Conservation (phyloP, 2,797 vertebrate genomes). For the Pangasius mekongensis region DNA sequence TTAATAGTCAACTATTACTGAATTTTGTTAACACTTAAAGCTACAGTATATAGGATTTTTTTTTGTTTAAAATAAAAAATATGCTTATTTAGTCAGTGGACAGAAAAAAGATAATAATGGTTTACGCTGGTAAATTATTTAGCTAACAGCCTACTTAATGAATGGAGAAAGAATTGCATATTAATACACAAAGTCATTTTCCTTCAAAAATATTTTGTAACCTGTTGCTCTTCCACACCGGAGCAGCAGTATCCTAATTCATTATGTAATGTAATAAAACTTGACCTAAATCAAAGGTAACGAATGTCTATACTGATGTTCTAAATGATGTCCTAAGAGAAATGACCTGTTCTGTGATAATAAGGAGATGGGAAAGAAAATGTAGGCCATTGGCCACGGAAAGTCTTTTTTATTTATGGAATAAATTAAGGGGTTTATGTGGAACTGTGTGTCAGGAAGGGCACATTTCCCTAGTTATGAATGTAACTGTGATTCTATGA, state of each 20-base stretch:
- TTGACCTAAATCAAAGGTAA: background rate
- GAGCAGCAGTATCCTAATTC: background rate
- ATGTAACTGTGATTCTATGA: background rate
- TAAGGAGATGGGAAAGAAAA: background rate
- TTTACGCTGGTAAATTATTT: background rate
- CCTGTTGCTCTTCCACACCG: background rate
- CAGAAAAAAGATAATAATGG: background rate
- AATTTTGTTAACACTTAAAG: background rate
- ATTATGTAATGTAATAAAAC: background rate
- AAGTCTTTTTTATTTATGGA: background rate
- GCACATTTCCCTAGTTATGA: background rate
- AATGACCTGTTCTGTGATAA: background rate
- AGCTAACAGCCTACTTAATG: background rate
- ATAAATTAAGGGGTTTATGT: no score
- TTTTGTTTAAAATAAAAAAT: background rate
- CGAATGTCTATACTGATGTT: background rate
- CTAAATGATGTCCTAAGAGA: background rate
- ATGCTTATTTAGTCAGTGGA: background rate
- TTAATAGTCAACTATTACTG: background rate
- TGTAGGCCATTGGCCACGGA: no score
- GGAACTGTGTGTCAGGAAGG: background rate
- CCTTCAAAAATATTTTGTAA: background rate
- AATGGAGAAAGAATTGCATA: background rate
- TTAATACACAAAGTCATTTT: background rate
- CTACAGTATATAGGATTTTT: background rate